These are phyloP conservation scores for Diabrotica virgifera DNA, from an alignment of 1,140 invertebrate genomes.

Conservation along the genomic window DNA sequence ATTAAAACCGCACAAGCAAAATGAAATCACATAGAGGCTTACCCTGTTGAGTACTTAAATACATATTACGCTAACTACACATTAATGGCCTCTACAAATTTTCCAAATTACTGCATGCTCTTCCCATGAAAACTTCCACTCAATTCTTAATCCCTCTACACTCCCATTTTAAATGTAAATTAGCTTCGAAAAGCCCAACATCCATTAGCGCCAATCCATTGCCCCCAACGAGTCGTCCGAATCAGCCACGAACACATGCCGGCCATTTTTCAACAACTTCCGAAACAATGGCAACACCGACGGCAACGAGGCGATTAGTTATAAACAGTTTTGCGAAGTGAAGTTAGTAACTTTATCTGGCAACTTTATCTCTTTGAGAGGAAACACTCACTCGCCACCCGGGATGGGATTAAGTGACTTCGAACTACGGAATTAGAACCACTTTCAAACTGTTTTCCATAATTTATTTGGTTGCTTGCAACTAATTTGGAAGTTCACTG, in stretches of 20 bases:
- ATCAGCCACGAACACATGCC: background rate
- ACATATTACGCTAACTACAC: background rate
- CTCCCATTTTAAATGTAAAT: conserved; percentile 3
- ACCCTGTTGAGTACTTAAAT: background rate
- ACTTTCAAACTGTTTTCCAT: conserved; percentile 13
- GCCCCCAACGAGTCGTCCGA: background rate
- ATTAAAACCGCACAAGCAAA: too few species aligned
- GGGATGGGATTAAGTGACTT: conserved; percentile 12
- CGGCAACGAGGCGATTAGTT: conserved; percentile 1
- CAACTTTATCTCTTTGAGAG: conserved; percentile 7
- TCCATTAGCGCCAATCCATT: conserved; percentile 1
- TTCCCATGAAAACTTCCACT: background rate
- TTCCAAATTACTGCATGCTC: background rate
- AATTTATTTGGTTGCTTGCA: conserved; percentile 6
- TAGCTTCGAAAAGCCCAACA: conserved; percentile 1
- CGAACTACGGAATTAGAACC: conserved; percentile 2
- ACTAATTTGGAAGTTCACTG: conserved; percentile 8
- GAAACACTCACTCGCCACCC: background rate
- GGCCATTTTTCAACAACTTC: background rate
- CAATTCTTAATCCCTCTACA: background rate
- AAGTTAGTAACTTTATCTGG: conserved; percentile 6
- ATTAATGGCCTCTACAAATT: background rate
- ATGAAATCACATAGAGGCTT: too few species aligned
- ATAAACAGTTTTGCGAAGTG: conserved; percentile 10
- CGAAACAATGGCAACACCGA: background rate